phyloP scores from a whole-genome alignment of 2,888 invertebrate species.

The Machimus atricapillus region DNA sequence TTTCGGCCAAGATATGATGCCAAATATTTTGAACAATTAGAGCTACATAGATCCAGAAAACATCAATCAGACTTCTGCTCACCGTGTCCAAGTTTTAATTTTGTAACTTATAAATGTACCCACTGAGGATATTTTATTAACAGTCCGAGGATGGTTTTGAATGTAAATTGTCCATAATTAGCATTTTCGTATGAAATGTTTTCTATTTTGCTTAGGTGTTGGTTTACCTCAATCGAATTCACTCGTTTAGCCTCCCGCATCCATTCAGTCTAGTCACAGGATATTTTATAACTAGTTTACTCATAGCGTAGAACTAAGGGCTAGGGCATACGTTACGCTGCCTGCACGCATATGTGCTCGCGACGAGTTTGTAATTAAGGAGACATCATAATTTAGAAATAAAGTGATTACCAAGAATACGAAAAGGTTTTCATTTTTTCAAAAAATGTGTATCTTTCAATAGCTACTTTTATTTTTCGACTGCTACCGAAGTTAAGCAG shows the following conservation, averaged over 20 bases:
- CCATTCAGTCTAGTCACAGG: constrained; percentile 24
- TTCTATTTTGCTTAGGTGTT: constrained; percentile 34
- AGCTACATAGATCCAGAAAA: neutral
- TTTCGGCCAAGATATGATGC: neutral
- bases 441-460: too few relatives aligned
- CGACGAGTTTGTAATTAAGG: constrained; percentile 12
- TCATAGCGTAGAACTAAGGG: constrained; percentile 13
- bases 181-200: constrained; percentile 37
- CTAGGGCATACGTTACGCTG: neutral
- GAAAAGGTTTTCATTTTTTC: neutral
- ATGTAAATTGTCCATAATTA: constrained; percentile 16
- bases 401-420: neutral
- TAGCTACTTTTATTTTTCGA: too few relatives aligned
- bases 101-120: neutral
- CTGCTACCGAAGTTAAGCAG: too few relatives aligned
- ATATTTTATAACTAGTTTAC: constrained; percentile 19
- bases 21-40: neutral
- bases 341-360: constrained; percentile 8
- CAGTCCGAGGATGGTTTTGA: neutral
- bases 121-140: neutral
- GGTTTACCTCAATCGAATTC: neutral
- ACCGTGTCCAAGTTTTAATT: neutral
- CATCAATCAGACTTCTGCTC: neutral
- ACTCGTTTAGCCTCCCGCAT: neutral
- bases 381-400: constrained; percentile 4